These are phyloP conservation scores for Pammene aurita DNA, from an alignment of 2,888 invertebrate genomes.

Conservation along the genomic window DNA sequence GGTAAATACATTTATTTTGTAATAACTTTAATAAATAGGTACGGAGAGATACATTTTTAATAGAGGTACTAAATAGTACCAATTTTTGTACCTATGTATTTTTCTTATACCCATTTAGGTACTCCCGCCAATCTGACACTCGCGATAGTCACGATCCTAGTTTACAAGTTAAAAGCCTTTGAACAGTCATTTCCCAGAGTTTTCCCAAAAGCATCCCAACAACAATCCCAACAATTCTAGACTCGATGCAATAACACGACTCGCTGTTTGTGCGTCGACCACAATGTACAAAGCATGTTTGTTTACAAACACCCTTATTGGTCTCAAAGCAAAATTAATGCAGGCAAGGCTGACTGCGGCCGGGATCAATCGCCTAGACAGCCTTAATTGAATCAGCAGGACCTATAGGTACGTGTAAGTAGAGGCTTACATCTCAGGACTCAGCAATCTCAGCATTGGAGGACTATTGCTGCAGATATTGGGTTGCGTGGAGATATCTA, in stretches of 20 bases:
- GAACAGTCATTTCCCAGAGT: slow-evolving; percentile 3
- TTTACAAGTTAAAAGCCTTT: background rate
- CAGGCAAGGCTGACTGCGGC: slow-evolving; percentile 32
- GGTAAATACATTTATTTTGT: too few species aligned
- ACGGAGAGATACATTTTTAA: too few species aligned
- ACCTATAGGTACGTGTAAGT: slow-evolving; percentile 13
- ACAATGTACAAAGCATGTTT: slow-evolving; percentile 71
- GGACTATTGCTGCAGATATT: slow-evolving; percentile 2
- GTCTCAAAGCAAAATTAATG: slow-evolving; percentile 66
- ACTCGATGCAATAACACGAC: slow-evolving; percentile 63
- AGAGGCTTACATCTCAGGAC: slow-evolving; percentile 3
- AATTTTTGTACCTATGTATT: too few species aligned
- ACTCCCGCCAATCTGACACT: too few species aligned
- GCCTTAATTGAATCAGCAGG: slow-evolving; percentile 30
- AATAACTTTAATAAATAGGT: too few species aligned
- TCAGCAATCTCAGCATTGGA: background rate
- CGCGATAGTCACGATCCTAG: too few species aligned
- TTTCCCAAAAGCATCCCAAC: slow-evolving; percentile 3
- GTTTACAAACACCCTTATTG: slow-evolving; percentile 62
- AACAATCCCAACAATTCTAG: slow-evolving; percentile 14
- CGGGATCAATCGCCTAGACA: slow-evolving; percentile 42
- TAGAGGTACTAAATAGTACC: too few species aligned
- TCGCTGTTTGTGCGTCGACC: slow-evolving; percentile 60
- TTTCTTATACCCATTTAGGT: too few species aligned
- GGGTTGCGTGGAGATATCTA: background rate